A percentile compares a stretch with the other conserved stretches of the same genome.
These are phyloP conservation scores for Casuarius casuarius DNA, from an alignment of 2,113 vertebrate genomes.

Conservation along the genomic window DNA sequence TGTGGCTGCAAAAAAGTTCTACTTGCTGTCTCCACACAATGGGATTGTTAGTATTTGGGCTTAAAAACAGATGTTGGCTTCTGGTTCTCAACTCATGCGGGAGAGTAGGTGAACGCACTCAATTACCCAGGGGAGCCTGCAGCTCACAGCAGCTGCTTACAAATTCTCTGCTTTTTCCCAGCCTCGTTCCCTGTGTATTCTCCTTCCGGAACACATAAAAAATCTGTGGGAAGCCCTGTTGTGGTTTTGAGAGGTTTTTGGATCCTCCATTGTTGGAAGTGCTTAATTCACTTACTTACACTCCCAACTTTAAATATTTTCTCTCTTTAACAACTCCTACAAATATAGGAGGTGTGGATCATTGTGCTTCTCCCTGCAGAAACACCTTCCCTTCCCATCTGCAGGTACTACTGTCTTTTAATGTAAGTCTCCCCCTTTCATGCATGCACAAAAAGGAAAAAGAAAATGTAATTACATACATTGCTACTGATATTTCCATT, in stretches of 20 bases:
- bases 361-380: neutral
- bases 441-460: neutral
- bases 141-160: neutral
- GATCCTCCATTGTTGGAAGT: neutral
- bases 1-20: neutral
- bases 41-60: neutral
- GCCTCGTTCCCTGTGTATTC: neutral
- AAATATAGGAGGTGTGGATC: neutral
- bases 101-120: neutral
- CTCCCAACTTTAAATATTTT: neutral
- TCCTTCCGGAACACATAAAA: neutral
- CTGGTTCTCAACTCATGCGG: neutral
- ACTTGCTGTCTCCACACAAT: neutral
- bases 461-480: neutral
- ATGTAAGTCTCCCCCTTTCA: neutral
- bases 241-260: neutral
- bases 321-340: neutral
- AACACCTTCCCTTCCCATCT: neutral
- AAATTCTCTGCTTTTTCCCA: neutral
- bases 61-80: neutral
- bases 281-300: neutral
- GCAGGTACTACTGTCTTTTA: neutral
- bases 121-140: neutral
- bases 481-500: neutral
- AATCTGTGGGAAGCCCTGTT: neutral